phyloP scores from a whole-genome alignment of 1,140 invertebrate species.

The Drosophila pruinosa region DNA sequence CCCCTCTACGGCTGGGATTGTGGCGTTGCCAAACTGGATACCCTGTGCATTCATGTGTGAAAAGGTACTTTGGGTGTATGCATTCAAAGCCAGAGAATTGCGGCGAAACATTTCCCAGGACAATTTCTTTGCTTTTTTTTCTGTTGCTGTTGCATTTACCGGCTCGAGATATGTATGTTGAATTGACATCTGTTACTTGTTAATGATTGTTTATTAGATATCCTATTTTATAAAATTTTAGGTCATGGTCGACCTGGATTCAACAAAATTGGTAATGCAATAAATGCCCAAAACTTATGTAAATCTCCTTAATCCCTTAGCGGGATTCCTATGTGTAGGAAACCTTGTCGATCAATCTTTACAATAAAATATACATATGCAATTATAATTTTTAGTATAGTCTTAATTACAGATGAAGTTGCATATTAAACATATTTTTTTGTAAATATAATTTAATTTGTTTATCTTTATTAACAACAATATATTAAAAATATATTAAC shows the following conservation, averaged over 20 bases:
- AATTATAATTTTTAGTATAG: no score
- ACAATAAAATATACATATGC: no score
- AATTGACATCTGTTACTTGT: constrained; percentile 8
- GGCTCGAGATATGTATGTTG: not conserved
- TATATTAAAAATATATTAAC: no score
- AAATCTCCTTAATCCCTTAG: no score
- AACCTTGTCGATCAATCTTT: no score
- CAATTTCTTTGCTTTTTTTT: not conserved
- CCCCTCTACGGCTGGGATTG: not conserved
- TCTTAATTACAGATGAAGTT: no score
- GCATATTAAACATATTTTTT: no score
- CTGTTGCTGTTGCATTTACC: constrained; percentile 48
- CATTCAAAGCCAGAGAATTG: constrained; percentile 17
- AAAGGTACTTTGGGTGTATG: constrained; percentile 71
- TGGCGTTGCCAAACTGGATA: constrained; percentile 2
- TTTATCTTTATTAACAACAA: no score
- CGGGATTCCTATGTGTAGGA: no score
- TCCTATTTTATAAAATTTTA: not conserved
- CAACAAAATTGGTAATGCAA: no score
- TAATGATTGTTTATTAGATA: not conserved
- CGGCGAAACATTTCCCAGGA: constrained; percentile 29
- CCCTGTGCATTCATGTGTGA: constrained; percentile 74
- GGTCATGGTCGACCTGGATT: not conserved
- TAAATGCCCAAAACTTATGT: no score
- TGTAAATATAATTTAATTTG: no score